phyloP scores from a whole-genome alignment of 2,888 invertebrate genomes.

The Anagyrus pseudococci region DNA sequence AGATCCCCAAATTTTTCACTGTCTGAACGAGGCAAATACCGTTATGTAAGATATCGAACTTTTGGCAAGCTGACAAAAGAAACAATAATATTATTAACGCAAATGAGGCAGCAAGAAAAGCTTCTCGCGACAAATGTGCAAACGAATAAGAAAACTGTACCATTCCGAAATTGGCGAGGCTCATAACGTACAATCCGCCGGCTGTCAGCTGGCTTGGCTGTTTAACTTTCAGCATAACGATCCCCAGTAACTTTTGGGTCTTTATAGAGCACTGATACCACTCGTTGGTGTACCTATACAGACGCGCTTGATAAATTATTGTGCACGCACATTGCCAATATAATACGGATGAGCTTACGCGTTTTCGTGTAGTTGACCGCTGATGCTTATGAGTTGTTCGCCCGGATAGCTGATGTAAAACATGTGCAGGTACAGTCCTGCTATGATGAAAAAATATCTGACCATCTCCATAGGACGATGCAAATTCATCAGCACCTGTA shows the following conservation, averaged over 20 bases:
- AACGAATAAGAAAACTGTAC: background rate
- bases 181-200: constrained; percentile 6
- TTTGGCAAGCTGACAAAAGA: constrained; percentile 3
- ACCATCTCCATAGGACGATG: background rate
- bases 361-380: background rate
- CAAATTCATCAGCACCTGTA: background rate
- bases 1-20: background rate
- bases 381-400: background rate
- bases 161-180: constrained; percentile 2
- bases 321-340: background rate
- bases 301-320: background rate
- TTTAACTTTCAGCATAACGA: background rate
- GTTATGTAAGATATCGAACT: constrained; percentile 9
- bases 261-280: constrained; percentile 8
- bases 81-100: background rate
- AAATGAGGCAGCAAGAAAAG: background rate
- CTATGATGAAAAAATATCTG: background rate
- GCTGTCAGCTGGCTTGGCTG: constrained; percentile 5
- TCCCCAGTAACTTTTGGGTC: background rate
- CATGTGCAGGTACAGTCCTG: background rate
- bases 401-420: background rate
- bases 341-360: background rate
- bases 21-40: constrained; percentile 8
- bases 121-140: background rate
- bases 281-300: constrained; percentile 3